Conservation (phyloP, 2,113 vertebrate species). For the Phylloscopus trochilus region DNA sequence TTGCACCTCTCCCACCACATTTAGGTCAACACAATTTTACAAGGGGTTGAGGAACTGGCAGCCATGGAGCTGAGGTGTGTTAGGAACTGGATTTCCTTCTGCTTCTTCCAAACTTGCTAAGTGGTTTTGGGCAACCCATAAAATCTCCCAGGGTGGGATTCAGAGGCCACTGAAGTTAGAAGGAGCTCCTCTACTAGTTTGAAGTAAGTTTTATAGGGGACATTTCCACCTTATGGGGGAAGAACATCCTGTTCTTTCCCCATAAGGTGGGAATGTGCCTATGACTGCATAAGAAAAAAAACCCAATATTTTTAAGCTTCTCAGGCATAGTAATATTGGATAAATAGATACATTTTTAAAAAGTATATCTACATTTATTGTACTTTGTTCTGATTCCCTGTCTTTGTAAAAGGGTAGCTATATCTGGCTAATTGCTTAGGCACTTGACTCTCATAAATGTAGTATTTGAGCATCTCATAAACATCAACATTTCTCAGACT, state of each 20-base stretch:
- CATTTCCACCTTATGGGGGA: no score
- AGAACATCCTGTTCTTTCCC: neutral
- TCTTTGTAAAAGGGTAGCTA: neutral
- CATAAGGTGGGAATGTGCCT: neutral
- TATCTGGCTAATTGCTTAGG: neutral
- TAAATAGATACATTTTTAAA: neutral
- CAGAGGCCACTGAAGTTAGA: neutral
- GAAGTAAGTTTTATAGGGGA: neutral
- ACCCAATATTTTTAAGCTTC: neutral
- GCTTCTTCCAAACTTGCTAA: fast-evolving
- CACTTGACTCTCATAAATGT: neutral
- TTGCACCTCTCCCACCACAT: neutral
- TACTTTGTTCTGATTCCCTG: neutral
- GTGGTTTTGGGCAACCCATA: neutral
- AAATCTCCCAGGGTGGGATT: neutral
- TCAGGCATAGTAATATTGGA: neutral
- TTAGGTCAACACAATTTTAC: neutral
- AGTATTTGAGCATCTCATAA: neutral
- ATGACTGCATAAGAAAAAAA: neutral
- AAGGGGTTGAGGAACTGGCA: neutral
- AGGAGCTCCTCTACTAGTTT: neutral
- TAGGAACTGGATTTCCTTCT: neutral
- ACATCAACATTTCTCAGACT: neutral
- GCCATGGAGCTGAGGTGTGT: neutral
- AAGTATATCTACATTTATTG: neutral